A percentile compares a stretch with the other conserved stretches of the same genome.
phyloP scores from a whole-genome alignment of 2,113 vertebrate species.

The Oreochromis spilurus region DNA sequence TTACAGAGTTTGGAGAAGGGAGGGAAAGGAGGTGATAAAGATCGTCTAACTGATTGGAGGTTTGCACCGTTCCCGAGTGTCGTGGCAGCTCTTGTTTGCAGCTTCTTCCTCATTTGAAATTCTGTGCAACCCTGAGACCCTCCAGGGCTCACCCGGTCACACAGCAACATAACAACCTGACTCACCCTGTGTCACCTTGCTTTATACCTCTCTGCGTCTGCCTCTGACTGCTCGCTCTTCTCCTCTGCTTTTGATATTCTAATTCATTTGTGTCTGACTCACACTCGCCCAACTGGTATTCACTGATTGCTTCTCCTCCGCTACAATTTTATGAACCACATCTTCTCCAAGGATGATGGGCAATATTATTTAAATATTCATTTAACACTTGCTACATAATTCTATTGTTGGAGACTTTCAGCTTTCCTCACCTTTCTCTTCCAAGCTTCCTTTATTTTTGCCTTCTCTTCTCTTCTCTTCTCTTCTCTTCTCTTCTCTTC shows the following conservation, averaged over 20 bases:
- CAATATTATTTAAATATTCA: background rate
- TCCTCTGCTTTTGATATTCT: constrained; percentile 1
- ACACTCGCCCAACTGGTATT: background rate
- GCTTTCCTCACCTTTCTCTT: background rate
- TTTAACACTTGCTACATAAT: background rate
- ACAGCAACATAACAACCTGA: constrained; percentile 24
- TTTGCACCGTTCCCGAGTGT: constrained; percentile 32
- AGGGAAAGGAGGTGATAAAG: background rate
- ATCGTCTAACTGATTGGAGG: constrained; percentile 1
- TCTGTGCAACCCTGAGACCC: constrained; percentile 30
- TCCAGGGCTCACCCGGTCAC: background rate
- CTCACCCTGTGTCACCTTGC: background rate
- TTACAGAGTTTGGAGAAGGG: background rate
- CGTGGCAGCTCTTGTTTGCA: constrained; percentile 21
- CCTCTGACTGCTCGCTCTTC: background rate
- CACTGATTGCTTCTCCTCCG: background rate
- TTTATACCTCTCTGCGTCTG: background rate
- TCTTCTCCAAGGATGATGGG: background rate
- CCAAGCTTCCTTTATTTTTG: background rate
- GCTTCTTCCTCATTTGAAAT: constrained; percentile 55
- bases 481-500: no score
- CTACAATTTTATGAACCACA: background rate
- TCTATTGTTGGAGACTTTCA: background rate
- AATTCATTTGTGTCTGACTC: background rate
- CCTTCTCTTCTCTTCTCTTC: background rate